Percentiles rank a stretch among this genome's conserved stretches.
Evolutionary conservation across 1,140 invertebrate genomes (phyloP).

Genomic region (Thereuonema tuberculata): DNA sequence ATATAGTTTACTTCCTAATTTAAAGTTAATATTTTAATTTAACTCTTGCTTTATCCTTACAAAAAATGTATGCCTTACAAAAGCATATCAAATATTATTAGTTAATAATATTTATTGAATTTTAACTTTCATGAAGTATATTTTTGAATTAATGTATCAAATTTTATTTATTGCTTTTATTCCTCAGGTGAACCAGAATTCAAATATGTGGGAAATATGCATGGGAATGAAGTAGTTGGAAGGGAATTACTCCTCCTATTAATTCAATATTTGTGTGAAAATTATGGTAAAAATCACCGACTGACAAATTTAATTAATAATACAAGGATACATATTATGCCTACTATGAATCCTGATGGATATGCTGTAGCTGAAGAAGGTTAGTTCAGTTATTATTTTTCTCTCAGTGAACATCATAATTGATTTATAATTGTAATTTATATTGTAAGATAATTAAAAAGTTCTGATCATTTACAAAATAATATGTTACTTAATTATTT

Average conservation of each 20-base stretch:
- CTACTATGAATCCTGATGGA: conserved; percentile 96
- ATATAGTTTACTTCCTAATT: too few species aligned
- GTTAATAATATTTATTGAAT: too few species aligned
- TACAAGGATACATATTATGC: conserved; percentile 81
- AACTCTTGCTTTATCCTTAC: too few species aligned
- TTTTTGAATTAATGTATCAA: background rate
- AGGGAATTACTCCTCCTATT: conserved; percentile 69
- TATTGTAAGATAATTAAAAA: too few species aligned
- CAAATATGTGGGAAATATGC: conserved; percentile 92
- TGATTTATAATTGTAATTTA: too few species aligned
- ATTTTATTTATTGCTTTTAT: background rate
- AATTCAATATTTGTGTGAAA: conserved; percentile 72
- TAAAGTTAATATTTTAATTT: too few species aligned
- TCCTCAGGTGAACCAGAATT: conserved; percentile 63
- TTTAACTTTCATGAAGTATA: too few species aligned
- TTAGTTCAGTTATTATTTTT: conserved; percentile 22
- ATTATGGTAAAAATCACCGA: conserved; percentile 55
- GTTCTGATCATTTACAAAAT: background rate
- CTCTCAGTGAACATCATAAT: too few species aligned
- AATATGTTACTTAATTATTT: background rate
- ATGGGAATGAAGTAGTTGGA: conserved; percentile 91
- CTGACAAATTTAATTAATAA: conserved; percentile 61
- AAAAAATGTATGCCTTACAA: too few species aligned
- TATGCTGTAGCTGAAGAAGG: conserved; percentile 61
- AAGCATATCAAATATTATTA: too few species aligned